Percentiles rank a stretch among this genome's conserved stretches.
Conservation (phyloP, 2,113 vertebrate species). For the Esox niger region DNA sequence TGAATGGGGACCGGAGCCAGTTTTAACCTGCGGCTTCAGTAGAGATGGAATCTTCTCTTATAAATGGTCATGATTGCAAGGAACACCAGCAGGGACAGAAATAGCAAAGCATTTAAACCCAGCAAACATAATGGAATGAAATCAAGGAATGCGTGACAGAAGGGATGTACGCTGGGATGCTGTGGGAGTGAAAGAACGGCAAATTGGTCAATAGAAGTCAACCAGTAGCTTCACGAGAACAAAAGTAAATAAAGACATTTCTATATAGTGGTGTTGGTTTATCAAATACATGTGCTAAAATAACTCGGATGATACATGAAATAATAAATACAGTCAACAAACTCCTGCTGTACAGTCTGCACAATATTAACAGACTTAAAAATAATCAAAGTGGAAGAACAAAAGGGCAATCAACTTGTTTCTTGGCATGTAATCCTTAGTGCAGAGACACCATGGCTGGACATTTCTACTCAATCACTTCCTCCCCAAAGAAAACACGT, state of each 20-base stretch:
- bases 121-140: neutral
- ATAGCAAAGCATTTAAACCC: neutral
- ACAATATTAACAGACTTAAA: conserved; percentile 14
- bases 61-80: conserved; percentile 21
- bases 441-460: neutral
- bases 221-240: neutral
- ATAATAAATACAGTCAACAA: conserved; percentile 45
- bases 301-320: conserved; percentile 21
- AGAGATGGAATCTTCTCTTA: neutral
- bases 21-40: neutral
- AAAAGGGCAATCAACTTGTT: neutral
- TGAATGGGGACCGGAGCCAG: neutral
- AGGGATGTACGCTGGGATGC: neutral
- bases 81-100: neutral
- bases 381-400: too few relatives aligned
- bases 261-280: conserved; percentile 31
- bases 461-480: too few relatives aligned
- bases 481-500: too few relatives aligned
- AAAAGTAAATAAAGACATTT: neutral
- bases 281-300: conserved; percentile 16
- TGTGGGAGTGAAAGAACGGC: neutral
- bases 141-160: neutral
- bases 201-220: conserved; percentile 3
- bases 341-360: conserved; percentile 10
- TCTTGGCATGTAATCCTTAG: neutral